Percentiles rank a stretch among this genome's conserved stretches.
These are phyloP conservation scores for Garrulus glandarius DNA, from an alignment of 2,797 vertebrate genomes.

Conservation along the genomic window DNA sequence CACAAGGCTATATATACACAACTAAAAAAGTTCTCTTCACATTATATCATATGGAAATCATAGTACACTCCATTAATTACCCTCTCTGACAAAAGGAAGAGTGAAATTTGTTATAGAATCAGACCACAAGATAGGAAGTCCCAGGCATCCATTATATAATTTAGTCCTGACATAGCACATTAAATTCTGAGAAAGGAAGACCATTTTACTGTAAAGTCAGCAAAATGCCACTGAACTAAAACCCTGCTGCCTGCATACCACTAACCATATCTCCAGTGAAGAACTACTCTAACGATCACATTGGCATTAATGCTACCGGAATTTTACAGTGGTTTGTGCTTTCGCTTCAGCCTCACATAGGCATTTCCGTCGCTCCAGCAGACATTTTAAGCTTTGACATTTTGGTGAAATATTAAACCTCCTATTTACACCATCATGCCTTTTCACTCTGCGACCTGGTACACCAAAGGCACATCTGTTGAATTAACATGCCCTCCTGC, in stretches of 20 bases:
- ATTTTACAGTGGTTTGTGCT: background rate
- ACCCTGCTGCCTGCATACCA: constrained; percentile 54
- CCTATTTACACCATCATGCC: background rate
- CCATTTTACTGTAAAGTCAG: constrained; percentile 77
- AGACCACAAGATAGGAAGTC: constrained; percentile 76
- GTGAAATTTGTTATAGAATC: constrained; percentile 74
- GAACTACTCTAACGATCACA: background rate
- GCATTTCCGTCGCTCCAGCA: background rate
- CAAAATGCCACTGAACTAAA: constrained; percentile 70
- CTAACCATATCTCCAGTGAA: constrained; percentile 48
- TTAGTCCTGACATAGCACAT: constrained; percentile 79
- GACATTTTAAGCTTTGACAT: background rate
- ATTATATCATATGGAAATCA: constrained; percentile 66
- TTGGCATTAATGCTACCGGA: background rate
- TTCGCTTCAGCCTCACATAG: background rate
- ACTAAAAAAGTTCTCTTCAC: constrained; percentile 49
- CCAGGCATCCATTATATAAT: constrained; percentile 74
- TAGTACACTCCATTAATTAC: constrained; percentile 78
- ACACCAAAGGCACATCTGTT: background rate
- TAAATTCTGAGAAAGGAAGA: constrained; percentile 76
- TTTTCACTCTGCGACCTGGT: background rate
- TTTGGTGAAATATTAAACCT: constrained; percentile 34
- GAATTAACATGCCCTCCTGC: background rate
- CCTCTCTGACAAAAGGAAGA: constrained; percentile 72
- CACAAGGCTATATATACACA: background rate